phyloP scores from a whole-genome alignment of 2,797 vertebrate genomes.

The Gorsachius magnificus region DNA sequence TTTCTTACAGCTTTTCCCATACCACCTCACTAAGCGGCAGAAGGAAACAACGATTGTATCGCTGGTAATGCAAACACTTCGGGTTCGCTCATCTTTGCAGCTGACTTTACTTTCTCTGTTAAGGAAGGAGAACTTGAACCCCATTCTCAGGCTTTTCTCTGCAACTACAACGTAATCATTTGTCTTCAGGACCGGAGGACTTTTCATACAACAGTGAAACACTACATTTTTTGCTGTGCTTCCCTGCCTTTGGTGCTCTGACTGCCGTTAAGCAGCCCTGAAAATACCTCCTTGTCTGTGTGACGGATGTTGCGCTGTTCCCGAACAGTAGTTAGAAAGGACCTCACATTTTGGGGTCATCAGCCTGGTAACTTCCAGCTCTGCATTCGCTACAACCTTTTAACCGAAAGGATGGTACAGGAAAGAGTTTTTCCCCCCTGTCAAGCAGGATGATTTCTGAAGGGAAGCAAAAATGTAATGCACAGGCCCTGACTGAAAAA shows the following conservation, averaged over 20 bases:
- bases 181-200: not conserved
- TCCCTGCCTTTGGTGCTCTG: not conserved
- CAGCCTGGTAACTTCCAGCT: not conserved
- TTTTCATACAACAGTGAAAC: not conserved
- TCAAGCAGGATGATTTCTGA: not conserved
- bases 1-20: not conserved
- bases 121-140: not conserved
- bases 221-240: not conserved
- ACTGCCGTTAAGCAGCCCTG: not conserved
- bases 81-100: not conserved
- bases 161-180: not conserved
- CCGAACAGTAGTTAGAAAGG: not conserved
- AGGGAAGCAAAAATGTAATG: not conserved
- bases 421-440: not conserved
- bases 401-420: not conserved
- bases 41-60: not conserved
- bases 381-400: not conserved
- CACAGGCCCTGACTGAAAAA: not conserved
- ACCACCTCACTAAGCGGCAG: not conserved
- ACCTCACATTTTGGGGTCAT: not conserved
- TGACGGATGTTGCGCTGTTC: not conserved
- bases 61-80: not conserved
- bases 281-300: not conserved
- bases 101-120: accelerated
- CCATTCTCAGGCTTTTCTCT: not conserved